A percentile compares a stretch with the other conserved stretches of the same genome.
These are phyloP conservation scores for Kryptolebias marmoratus DNA, from an alignment of 2,113 vertebrate genomes.

Conservation along the genomic window DNA sequence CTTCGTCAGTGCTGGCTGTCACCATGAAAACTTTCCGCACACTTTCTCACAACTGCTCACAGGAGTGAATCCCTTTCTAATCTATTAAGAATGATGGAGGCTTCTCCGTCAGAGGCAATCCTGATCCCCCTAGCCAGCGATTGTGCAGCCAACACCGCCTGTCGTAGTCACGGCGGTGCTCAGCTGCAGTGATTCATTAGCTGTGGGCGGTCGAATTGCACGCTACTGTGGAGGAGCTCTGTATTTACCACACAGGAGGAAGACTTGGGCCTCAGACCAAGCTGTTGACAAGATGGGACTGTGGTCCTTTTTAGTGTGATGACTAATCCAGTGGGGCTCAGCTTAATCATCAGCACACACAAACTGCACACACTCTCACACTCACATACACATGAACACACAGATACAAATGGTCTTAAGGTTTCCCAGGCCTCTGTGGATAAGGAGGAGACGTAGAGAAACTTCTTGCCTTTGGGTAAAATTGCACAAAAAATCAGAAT, in stretches of 20 bases:
- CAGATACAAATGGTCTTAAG: slow-evolving; percentile 47
- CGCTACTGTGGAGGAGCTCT: slow-evolving; percentile 50
- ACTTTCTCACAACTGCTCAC: slow-evolving; percentile 42
- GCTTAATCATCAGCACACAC: slow-evolving; percentile 59
- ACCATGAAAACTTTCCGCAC: slow-evolving; percentile 20
- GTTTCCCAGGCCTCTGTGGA: slow-evolving; percentile 38
- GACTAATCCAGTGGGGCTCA: slow-evolving; percentile 71
- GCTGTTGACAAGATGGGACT: slow-evolving; percentile 72
- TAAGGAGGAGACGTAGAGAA: slow-evolving; percentile 40
- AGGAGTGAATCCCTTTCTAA: slow-evolving; percentile 49
- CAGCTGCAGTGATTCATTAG: slow-evolving; percentile 67
- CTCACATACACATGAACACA: slow-evolving; percentile 21
- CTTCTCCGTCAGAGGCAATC: slow-evolving; percentile 53
- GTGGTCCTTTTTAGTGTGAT: slow-evolving; percentile 69
- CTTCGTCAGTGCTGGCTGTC: slow-evolving; percentile 18
- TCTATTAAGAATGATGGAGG: slow-evolving; percentile 57
- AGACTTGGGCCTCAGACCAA: slow-evolving; percentile 59
- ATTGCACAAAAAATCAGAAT: slow-evolving; percentile 8
- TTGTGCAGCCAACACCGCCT: slow-evolving; percentile 32
- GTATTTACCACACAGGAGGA: slow-evolving; percentile 62
- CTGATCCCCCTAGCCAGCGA: slow-evolving; percentile 55
- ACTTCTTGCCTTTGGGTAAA: slow-evolving; percentile 27
- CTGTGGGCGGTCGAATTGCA: slow-evolving; percentile 57
- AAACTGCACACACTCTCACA: slow-evolving; percentile 29
- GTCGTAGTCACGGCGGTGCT: slow-evolving; percentile 39